phyloP scores from a whole-genome alignment of 2,888 invertebrate species.

The Andricus curvator region DNA sequence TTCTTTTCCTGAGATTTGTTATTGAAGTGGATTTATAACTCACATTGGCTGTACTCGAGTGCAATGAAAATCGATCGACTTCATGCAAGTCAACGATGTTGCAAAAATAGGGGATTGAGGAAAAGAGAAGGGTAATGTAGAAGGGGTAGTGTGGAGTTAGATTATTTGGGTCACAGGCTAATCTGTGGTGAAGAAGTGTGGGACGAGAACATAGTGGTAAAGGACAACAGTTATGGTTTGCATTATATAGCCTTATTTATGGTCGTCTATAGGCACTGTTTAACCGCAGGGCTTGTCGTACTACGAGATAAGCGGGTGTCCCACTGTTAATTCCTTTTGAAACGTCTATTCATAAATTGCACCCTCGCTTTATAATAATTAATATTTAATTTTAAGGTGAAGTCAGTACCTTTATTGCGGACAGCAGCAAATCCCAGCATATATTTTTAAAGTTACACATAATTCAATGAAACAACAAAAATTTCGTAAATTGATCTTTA shows the following conservation, averaged over 20 bases:
- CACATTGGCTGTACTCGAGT: neutral
- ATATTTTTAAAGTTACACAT: no score
- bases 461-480: no score
- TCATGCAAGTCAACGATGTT: constrained; percentile 23
- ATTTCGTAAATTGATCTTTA: no score
- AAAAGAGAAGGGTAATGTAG: constrained; percentile 3
- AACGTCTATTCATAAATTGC: neutral
- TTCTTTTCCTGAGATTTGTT: neutral
- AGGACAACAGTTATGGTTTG: neutral
- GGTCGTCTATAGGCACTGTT: neutral
- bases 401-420: neutral
- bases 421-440: no score
- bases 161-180: constrained; percentile 27
- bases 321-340: neutral
- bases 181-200: neutral
- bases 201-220: neutral
- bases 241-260: constrained; percentile 9
- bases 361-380: neutral
- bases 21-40: neutral
- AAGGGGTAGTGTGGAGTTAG: neutral
- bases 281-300: neutral
- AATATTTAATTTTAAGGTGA: neutral
- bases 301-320: neutral
- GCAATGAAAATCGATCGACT: constrained; percentile 32
- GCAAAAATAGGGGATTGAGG: constrained; percentile 11